Evolutionary conservation across 2,113 vertebrate species (phyloP), one percentile per base, ranked within the genome.

Genomic region (Bothrops jararaca): DNA sequence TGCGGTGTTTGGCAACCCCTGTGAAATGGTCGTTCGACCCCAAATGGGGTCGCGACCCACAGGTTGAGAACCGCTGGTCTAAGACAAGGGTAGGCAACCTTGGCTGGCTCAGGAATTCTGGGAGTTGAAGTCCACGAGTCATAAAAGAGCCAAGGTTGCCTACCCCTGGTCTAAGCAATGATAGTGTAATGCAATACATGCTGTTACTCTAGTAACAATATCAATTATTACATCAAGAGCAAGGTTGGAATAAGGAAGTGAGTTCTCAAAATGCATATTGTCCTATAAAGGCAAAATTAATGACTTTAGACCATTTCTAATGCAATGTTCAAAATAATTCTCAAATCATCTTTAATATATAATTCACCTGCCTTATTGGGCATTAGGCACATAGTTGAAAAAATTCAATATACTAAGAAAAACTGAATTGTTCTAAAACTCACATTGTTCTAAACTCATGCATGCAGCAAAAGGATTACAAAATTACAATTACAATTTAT

Each of bases 171-270:
- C 58, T 80, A 74, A 56, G 42, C 91, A 89, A 64, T 57, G 29
- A 92, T 80, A 80, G 91, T 13, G 5, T 56, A 89, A 89, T 54
- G 39, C 26, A 92, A 53, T 85, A 92, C 39, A 69, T 89, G 87
- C 52, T 56, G 52, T 92, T 89, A 56, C 87, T 85, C 3, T 92
- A 89, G 87, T 34, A 74, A 74, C 39, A 89, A 89, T 58, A 80
- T 54, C 60, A 56, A 13, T 89, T 64, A 92, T 92, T 89, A 89
- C 64, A 89, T 64, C 39, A 24, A 57, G 52, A 34, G 87, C 64
- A 85, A 92, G 60, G 50, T 50, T 56, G 26, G 9, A 57, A 86
- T 48, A 56, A 42, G 48, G 52, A 60, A 53, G 22, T 48, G 53
- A 58, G 10, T 89, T 80, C 50, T 89, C 52, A 56, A 89, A 89